Percentiles rank a stretch among this genome's conserved stretches.
Conservation (phyloP, 1,140 invertebrate species). For the Drosophila orena region DNA sequence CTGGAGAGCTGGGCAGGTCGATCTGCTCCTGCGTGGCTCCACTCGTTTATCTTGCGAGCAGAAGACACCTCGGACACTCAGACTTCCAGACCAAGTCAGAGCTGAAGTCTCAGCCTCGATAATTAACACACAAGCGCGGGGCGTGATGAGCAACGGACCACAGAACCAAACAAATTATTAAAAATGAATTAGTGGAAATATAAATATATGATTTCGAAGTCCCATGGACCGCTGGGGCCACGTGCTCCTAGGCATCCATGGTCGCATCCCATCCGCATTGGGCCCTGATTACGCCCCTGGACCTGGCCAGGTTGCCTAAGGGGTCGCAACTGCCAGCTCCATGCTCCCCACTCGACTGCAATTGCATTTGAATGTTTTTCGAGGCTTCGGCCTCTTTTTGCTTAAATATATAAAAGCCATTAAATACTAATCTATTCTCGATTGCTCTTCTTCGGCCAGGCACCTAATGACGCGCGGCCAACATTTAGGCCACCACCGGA, state of each 20-base stretch:
- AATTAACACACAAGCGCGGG: constrained; percentile 82
- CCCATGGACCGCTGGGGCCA: constrained; percentile 51
- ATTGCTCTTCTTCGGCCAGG: constrained; percentile 63
- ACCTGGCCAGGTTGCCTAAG: not conserved
- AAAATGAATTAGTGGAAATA: constrained; percentile 84
- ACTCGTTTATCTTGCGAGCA: constrained; percentile 70
- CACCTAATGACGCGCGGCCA: constrained; percentile 66
- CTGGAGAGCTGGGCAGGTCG: constrained; percentile 38
- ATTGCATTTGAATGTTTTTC: constrained; percentile 74
- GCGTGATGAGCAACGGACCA: constrained; percentile 72
- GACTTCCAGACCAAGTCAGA: constrained; percentile 16
- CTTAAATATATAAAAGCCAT: constrained; percentile 77
- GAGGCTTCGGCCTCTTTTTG: constrained; percentile 33
- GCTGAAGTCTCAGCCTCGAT: constrained; percentile 48
- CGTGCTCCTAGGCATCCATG: constrained; percentile 55
- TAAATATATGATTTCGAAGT: constrained; percentile 82
- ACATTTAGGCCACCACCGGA: constrained; percentile 44
- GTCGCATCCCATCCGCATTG: too few species aligned
- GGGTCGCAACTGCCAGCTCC: constrained; percentile 18
- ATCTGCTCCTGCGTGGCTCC: constrained; percentile 62
- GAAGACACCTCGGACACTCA: constrained; percentile 47
- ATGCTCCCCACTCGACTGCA: constrained; percentile 20
- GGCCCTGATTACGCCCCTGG: too few species aligned
- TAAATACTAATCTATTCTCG: constrained; percentile 84
- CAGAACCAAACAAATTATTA: constrained; percentile 84